These are phyloP conservation scores for Actinopyga echinites DNA, from an alignment of 53 echinoderm and acorn worm genomes.

Conservation along the genomic window DNA sequence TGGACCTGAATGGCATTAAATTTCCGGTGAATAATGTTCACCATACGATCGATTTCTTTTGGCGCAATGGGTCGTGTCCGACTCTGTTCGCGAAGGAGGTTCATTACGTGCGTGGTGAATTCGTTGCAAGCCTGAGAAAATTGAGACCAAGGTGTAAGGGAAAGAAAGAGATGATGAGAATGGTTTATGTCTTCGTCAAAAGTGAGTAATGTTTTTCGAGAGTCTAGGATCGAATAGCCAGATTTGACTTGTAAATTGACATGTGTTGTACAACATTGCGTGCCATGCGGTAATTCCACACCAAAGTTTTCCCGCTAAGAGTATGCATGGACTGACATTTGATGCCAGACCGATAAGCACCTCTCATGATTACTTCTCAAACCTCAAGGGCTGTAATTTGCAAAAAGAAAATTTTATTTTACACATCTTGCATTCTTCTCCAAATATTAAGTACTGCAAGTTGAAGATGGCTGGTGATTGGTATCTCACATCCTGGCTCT, in stretches of 20 bases:
- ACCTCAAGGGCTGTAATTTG: constrained; percentile 32
- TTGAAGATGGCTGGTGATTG: constrained; percentile 15
- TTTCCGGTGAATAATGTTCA: constrained; percentile 99
- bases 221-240: constrained; percentile 11
- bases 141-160: constrained; percentile 1
- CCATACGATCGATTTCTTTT: constrained; percentile 99
- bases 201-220: constrained; percentile 45
- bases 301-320: constrained; percentile 25
- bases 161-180: too few species aligned
- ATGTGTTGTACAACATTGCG: constrained; percentile 38
- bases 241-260: constrained; percentile 48
- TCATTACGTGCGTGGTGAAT: constrained; percentile 99
- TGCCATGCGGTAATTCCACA: constrained; percentile 22
- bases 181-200: constrained; percentile 11
- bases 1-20: constrained; percentile 99
- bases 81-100: constrained; percentile 98
- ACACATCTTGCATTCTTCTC: background rate
- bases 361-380: constrained; percentile 38
- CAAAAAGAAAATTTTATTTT: constrained; percentile 29
- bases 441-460: constrained; percentile 8
- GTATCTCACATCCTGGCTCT: constrained; percentile 1
- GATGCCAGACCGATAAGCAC: constrained; percentile 34
- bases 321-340: constrained; percentile 33
- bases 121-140: constrained; percentile 95
- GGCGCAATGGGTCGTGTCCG: constrained; percentile 99